phyloP scores from a whole-genome alignment of 2,888 invertebrate species.

The Agrypnus murinus region DNA sequence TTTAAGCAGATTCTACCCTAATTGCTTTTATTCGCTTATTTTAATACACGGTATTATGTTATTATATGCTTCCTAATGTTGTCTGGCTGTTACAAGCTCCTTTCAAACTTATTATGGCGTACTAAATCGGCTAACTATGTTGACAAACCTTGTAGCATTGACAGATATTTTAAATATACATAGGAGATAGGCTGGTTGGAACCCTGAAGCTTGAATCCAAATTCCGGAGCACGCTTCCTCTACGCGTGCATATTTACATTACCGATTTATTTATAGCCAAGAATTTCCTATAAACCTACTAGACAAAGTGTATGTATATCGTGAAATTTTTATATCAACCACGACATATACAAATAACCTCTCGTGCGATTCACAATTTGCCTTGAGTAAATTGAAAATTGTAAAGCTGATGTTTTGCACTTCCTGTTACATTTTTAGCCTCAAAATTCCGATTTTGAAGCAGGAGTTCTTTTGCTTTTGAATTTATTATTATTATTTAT shows the following conservation, averaged over 20 bases:
- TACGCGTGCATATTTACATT: slow-evolving; percentile 16
- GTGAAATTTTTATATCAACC: slow-evolving; percentile 8
- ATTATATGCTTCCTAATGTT: slow-evolving; percentile 6
- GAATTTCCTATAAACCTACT: slow-evolving; percentile 22
- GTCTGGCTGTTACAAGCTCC: not conserved
- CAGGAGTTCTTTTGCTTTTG: too few relatives aligned
- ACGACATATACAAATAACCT: slow-evolving; percentile 5
- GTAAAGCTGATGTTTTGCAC: slow-evolving; percentile 5
- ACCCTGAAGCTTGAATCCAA: slow-evolving; percentile 10
- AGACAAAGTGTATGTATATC: slow-evolving; percentile 17
- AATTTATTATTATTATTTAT: too few relatives aligned
- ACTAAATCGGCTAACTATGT: slow-evolving; percentile 9
- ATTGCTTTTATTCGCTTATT: slow-evolving; percentile 1
- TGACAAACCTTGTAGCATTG: slow-evolving; percentile 13
- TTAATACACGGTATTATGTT: slow-evolving; percentile 8
- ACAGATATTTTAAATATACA: slow-evolving; percentile 23
- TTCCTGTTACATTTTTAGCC: not conserved
- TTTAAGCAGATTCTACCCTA: slow-evolving; percentile 4
- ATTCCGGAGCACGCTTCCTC: slow-evolving; percentile 19
- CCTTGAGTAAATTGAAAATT: slow-evolving; percentile 10
- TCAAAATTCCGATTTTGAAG: not conserved
- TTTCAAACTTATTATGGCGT: slow-evolving; percentile 9
- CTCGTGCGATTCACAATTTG: slow-evolving; percentile 6
- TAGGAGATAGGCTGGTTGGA: slow-evolving; percentile 6
- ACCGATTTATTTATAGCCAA: slow-evolving; percentile 23